Evolutionary conservation across 2,113 vertebrate genomes (phyloP), one percentile per base, ranked within the genome.

Genomic region (Tetrax tetrax): DNA sequence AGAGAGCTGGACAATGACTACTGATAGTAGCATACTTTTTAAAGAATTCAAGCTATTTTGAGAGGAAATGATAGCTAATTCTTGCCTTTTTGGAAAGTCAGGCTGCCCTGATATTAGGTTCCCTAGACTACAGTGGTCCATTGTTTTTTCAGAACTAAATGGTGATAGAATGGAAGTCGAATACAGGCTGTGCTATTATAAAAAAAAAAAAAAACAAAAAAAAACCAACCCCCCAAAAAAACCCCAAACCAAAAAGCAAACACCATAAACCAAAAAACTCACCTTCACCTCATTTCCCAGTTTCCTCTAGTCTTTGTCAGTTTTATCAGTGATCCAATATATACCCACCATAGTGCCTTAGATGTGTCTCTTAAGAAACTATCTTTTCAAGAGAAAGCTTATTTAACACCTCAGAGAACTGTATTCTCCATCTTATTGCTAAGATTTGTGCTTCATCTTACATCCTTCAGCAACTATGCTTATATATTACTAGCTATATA

Each of bases 111-210:
- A 84, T 95, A 95, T 89, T 95, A 89, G 41, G 74, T 95, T 96
- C 93, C 93, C 81, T 45, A 51, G 37, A 96, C 83, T 92, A 97
- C 90, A 97, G 91, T 94, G 84, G 74, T 93, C 66, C 57, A 91
- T 95, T 95, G 94, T 96, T 89, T 91, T 95, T 93, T 76, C 29
- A 59, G 47, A 92, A 82, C 66, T 47, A 79, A 87, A 72, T 61
- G 22, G 69, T 83, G 84, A 60, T 89, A 87, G 77, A 68, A 59
- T 74, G 29, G 50, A 90, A 88, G 60, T 74, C 82, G 85, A 91
- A 72, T 84, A 83, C 33, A 54, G 78, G 79, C 54, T 71, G 88
- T 57, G 38, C 56, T 80, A 29, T 59, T 7, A 65, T 31, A 68
- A 51, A n/a, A 21, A 64, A 51, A 41, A 41, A 41, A 14, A 12